phyloP scores from a whole-genome alignment of 2,888 invertebrate genomes.

The Lochmaea capreae region DNA sequence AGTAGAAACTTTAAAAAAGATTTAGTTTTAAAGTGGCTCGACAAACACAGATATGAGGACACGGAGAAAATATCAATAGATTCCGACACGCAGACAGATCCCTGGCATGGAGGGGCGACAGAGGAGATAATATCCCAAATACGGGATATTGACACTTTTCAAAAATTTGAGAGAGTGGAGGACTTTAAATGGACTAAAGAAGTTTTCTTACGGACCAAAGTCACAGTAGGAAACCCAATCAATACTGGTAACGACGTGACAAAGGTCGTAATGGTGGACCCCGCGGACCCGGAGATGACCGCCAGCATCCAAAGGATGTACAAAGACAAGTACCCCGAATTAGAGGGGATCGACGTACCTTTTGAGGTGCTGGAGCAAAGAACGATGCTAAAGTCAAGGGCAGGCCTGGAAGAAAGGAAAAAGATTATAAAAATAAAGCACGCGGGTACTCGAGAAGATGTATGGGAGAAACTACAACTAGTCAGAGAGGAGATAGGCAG shows the following conservation, averaged over 20 bases:
- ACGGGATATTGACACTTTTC: not conserved
- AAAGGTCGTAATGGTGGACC: not conserved
- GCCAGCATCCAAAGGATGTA: not conserved
- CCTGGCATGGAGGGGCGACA: not conserved
- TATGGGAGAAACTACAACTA: not conserved
- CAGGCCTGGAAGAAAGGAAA: not conserved
- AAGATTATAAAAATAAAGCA: not conserved
- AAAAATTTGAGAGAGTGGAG: not conserved
- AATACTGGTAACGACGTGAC: not conserved
- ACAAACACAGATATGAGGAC: not conserved
- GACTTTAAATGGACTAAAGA: not conserved
- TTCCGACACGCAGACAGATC: not conserved
- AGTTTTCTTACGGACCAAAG: not conserved
- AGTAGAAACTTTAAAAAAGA: not conserved
- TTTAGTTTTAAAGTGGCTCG: not conserved
- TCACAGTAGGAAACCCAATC: not conserved
- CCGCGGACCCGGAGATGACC: not conserved
- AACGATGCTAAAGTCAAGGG: not conserved
- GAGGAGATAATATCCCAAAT: not conserved
- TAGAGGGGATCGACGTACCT: not conserved
- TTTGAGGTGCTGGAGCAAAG: not conserved
- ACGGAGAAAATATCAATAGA: not conserved
- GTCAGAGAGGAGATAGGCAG: not conserved
- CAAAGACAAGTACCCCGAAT: not conserved
- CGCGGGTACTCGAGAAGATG: not conserved